phyloP scores from a whole-genome alignment of 2,113 vertebrate genomes.

The Triplophysa tibetana region DNA sequence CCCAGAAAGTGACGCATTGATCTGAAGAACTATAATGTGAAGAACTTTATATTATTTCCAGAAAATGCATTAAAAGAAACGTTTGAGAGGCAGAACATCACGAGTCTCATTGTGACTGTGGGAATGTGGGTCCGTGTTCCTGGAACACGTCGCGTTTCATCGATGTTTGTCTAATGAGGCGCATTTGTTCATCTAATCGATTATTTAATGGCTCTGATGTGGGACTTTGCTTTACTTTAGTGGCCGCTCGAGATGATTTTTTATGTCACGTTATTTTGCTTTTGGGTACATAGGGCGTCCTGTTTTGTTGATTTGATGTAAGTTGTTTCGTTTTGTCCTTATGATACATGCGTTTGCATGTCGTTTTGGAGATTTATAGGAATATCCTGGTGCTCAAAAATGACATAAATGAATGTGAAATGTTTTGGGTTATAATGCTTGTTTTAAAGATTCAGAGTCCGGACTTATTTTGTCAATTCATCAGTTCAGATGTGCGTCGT shows the following conservation, averaged over 20 bases:
- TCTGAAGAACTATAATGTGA: too few relatives aligned
- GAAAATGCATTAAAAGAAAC: not conserved
- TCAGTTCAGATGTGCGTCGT: not conserved
- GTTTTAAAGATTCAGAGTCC: not conserved
- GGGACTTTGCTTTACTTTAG: not conserved
- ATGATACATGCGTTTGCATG: too few relatives aligned
- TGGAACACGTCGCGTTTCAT: not conserved
- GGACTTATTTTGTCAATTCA: too few relatives aligned
- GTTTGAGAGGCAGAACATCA: not conserved
- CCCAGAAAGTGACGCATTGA: too few relatives aligned
- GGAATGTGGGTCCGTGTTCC: not conserved
- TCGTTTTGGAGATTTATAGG: too few relatives aligned
- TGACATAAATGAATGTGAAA: too few relatives aligned
- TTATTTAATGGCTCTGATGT: constrained; percentile 25
- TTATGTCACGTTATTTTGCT: not conserved
- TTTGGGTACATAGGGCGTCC: not conserved
- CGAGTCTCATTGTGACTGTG: not conserved
- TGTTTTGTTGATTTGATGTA: not conserved
- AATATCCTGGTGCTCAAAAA: too few relatives aligned
- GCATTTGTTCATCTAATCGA: constrained; percentile 30
- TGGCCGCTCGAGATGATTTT: not conserved
- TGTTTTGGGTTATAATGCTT: too few relatives aligned
- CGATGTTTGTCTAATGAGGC: constrained; percentile 27
- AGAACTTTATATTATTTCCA: too few relatives aligned
- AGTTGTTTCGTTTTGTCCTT: not conserved